Percentiles rank a stretch among this genome's conserved stretches.
phyloP scores from a whole-genome alignment of 2,113 vertebrate species.

The Clinocottus analis region DNA sequence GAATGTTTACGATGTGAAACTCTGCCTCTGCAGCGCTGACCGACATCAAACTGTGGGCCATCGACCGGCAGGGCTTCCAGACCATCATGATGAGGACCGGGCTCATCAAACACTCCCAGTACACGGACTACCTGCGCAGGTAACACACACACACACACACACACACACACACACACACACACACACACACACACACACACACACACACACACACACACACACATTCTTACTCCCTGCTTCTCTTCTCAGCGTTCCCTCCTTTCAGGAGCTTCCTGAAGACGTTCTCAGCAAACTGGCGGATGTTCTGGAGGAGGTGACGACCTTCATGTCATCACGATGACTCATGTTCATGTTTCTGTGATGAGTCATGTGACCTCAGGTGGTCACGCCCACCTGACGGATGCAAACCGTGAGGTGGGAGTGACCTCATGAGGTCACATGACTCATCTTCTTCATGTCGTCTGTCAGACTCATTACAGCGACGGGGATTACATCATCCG shows the following conservation, averaged over 20 bases:
- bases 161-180: background rate
- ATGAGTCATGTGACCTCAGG: no score
- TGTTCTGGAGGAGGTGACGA: conserved; percentile 79
- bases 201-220: background rate
- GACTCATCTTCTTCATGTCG: background rate
- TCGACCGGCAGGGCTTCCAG: conserved; percentile 83
- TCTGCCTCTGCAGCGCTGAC: conserved; percentile 71
- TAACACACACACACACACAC: conserved; percentile 18
- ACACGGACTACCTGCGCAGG: conserved; percentile 82
- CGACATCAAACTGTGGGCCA: conserved; percentile 83
- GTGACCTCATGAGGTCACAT: no score
- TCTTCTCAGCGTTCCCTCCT: conserved; percentile 76
- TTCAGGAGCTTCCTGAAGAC: conserved; percentile 78
- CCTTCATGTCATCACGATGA: no score
- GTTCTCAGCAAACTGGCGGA: conserved; percentile 83
- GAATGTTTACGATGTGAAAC: no score
- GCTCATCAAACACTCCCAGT: conserved; percentile 82
- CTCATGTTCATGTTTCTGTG: background rate
- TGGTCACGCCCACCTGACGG: no score
- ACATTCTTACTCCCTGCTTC: no score
- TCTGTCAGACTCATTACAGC: conserved; percentile 77
- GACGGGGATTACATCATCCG: conserved; percentile 81
- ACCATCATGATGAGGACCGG: conserved; percentile 85
- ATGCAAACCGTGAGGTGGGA: no score
- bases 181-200: background rate